Percentiles rank a stretch among this genome's conserved stretches.
These are phyloP conservation scores for Rhagoletis pomonella DNA, from an alignment of 1,140 invertebrate species.

Conservation along the genomic window DNA sequence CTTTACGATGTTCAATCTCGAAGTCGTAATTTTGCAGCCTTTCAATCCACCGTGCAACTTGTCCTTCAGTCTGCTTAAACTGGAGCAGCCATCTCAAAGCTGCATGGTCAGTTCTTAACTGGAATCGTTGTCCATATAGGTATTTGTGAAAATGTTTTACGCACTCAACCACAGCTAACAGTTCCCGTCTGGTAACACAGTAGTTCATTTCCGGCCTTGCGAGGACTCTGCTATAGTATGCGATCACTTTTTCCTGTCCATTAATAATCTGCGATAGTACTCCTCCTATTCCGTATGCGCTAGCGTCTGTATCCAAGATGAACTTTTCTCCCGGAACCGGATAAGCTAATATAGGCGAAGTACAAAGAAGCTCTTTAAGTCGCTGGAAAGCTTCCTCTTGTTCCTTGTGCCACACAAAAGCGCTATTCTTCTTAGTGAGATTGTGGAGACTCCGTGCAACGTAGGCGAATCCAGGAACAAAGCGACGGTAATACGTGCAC, in stretches of 20 bases:
- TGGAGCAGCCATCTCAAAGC: slow-evolving; percentile 61
- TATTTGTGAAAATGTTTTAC: slow-evolving; percentile 62
- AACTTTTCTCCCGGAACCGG: slow-evolving; percentile 55
- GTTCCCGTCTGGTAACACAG: slow-evolving; percentile 60
- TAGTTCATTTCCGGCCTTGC: slow-evolving; percentile 71
- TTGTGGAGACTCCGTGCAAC: not conserved
- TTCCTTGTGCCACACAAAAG: not conserved
- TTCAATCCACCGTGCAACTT: slow-evolving; percentile 63
- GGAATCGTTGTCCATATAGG: slow-evolving; percentile 59
- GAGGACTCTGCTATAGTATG: slow-evolving; percentile 65
- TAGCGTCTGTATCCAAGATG: slow-evolving; percentile 60
- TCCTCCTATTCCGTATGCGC: slow-evolving; percentile 57
- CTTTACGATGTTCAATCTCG: slow-evolving; percentile 59
- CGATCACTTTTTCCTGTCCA: slow-evolving; percentile 60
- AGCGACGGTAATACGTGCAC: slow-evolving; percentile 1
- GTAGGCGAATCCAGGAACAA: too few relatives aligned
- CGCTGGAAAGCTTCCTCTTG: not conserved
- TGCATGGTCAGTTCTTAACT: slow-evolving; percentile 61
- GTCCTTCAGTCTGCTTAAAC: slow-evolving; percentile 62
- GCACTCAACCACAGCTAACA: slow-evolving; percentile 61
- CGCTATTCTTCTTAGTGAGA: not conserved
- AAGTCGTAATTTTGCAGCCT: slow-evolving; percentile 61
- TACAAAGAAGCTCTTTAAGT: not conserved
- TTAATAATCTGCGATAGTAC: slow-evolving; percentile 60
- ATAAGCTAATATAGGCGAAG: slow-evolving; percentile 33